Base-by-base conservation (phyloP, 2,113 vertebrate species). In the Acrocephalus kingi region DNA sequence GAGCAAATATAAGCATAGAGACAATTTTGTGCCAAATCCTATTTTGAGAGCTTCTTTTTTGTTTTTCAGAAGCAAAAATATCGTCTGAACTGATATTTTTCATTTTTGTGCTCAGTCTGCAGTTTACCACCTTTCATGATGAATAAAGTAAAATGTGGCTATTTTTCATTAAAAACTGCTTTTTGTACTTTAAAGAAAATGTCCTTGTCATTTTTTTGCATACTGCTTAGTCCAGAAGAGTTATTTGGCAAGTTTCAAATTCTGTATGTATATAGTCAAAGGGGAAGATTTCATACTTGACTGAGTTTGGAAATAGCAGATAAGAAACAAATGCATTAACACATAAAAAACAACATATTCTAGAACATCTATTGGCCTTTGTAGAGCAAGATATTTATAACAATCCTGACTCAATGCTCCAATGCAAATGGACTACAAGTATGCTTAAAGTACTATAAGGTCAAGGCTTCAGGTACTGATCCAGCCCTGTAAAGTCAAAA, bases 11-110 rank as follows among this genome's bases (percentile, higher is more conserved):
- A 90, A 88, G 79, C 68, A 93, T 12, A 55, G 48, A 77, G 52
- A 52, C 59, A 88, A 63, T 88, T 86, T 89, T 86, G 56, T 93
- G 90, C 92, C 94, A 92, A 87, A 86, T 90, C 64, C 82, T 93
- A 61, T 93, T 96, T 90, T 74, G 37, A 97, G 87, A 55, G 48
- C 15, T 90, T 58, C 56, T 48, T 80, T 92, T 88, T 86, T 90
- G 66, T 51, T 96, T 93, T 90, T 93, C 72, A 80, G 31, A 91
- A 90, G 83, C 30, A 64, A 93, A 94, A 95, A 88, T 93, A 86
- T 63, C 10, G 1, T 90, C 82, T 93, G 51, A 85, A 54, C 10
- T 27, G 20, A 37, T 69, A 67, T 93, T 93, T 92, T 91, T 95
- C 48, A 74, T 93, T 86, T 92, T 93, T 93, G 13, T 84, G 41